Evolutionary conservation across 2,113 vertebrate species (phyloP).

Genomic region (Microtus montanus): DNA sequence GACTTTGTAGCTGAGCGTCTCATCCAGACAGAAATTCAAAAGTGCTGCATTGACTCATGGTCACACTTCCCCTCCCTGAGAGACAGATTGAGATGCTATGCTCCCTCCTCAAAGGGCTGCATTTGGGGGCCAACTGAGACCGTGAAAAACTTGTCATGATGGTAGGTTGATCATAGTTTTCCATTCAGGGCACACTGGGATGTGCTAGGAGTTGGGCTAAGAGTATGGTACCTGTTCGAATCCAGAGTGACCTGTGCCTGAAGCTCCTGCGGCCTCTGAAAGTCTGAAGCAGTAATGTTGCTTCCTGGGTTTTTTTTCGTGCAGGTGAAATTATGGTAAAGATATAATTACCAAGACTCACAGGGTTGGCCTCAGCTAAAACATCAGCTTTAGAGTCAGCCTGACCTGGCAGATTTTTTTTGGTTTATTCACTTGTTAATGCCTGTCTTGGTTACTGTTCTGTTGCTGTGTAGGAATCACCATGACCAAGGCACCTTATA

Average conservation of each 20-base stretch:
- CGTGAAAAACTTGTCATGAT: not conserved
- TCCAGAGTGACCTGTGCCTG: not conserved
- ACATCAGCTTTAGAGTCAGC: not conserved
- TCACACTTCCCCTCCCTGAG: not conserved
- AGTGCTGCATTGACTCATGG: not conserved
- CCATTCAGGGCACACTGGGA: not conserved
- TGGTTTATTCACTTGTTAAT: not conserved
- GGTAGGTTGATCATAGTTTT: not conserved
- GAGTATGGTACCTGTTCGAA: not conserved
- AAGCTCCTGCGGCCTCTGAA: not conserved
- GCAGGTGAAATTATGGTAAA: slow-evolving; percentile 1
- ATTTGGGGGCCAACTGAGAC: not conserved
- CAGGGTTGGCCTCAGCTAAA: not conserved
- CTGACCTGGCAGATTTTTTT: not conserved
- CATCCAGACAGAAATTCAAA: not conserved
- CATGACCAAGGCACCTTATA: not conserved
- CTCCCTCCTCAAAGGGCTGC: not conserved
- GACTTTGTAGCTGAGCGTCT: not conserved
- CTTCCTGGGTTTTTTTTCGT: not conserved
- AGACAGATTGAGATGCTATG: not conserved
- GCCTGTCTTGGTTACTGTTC: not conserved
- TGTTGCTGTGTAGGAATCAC: not conserved
- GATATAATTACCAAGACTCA: not conserved
- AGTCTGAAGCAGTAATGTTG: not conserved
- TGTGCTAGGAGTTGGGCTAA: not conserved